These are phyloP conservation scores for Cordilura impudica DNA, from an alignment of 2,888 invertebrate genomes.

Conservation along the genomic window DNA sequence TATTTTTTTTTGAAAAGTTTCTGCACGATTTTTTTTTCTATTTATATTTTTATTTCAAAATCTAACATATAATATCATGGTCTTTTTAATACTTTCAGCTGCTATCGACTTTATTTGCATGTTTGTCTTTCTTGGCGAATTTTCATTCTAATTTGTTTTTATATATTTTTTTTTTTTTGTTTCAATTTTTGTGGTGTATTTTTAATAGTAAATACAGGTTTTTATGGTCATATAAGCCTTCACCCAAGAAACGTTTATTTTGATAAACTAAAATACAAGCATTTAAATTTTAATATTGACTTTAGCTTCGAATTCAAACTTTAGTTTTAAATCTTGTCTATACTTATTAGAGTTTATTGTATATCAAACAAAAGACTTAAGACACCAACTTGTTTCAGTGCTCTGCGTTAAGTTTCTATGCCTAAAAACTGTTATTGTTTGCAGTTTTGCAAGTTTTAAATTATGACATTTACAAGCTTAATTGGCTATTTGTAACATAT, in stretches of 20 bases:
- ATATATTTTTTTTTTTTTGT: not conserved
- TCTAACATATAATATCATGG: not conserved
- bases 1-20: constrained; percentile 69
- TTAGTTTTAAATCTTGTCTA: not conserved
- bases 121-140: constrained; percentile 14
- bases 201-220: constrained; percentile 25
- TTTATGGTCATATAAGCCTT: constrained; percentile 31
- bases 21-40: constrained; percentile 64
- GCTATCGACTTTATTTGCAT: not conserved
- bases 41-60: not conserved
- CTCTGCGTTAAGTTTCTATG: not conserved
- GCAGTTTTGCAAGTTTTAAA: not conserved
- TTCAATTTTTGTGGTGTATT: not conserved
- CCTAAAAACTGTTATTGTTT: constrained; percentile 17
- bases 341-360: not conserved
- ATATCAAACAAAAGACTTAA: constrained; percentile 52
- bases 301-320: too few species aligned
- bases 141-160: constrained; percentile 50
- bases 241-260: constrained; percentile 6
- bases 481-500: too few species aligned
- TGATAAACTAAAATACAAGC: constrained; percentile 21
- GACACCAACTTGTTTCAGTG: constrained; percentile 7
- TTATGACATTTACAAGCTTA: not conserved
- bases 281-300: constrained; percentile 14
- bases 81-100: not conserved